phyloP scores from a whole-genome alignment of 2,888 invertebrate genomes.

The Oxyteleia sp. region DNA sequence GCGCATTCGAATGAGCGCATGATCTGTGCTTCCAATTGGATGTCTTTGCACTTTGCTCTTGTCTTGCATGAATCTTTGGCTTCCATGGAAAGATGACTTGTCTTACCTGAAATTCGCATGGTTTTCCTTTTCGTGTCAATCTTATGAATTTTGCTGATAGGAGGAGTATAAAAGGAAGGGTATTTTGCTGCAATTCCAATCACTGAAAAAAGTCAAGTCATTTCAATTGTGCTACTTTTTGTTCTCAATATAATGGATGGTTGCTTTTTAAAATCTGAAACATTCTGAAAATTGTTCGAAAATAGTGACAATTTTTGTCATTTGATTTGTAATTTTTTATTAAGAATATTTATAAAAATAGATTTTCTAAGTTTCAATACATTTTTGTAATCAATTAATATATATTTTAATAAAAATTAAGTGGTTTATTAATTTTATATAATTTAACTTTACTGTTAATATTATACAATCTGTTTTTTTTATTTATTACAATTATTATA shows the following conservation, averaged over 20 bases:
- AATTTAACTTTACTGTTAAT: too few species aligned
- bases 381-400: too few species aligned
- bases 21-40: conserved; percentile 73
- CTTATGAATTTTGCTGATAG: conserved; percentile 31
- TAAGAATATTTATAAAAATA: too few species aligned
- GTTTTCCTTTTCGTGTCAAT: conserved; percentile 16
- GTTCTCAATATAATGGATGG: conserved; percentile 27
- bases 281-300: too few species aligned
- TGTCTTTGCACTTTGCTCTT: conserved; percentile 57
- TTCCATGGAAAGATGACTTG: conserved; percentile 38
- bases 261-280: too few species aligned
- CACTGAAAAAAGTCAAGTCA: conserved; percentile 49
- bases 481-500: too few species aligned
- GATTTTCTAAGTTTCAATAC: too few species aligned
- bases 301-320: too few species aligned
- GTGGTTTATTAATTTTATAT: too few species aligned
- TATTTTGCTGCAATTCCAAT: conserved; percentile 14
- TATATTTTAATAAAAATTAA: too few species aligned
- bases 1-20: conserved; percentile 81
- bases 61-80: conserved; percentile 49
- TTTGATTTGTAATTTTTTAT: too few species aligned
- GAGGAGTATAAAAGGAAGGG: conserved; percentile 35
- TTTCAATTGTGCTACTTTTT: conserved; percentile 27
- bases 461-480: too few species aligned
- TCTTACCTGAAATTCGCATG: conserved; percentile 46